These are phyloP conservation scores for Trematomus loennbergii DNA, from an alignment of 2,113 vertebrate species.

Conservation along the genomic window DNA sequence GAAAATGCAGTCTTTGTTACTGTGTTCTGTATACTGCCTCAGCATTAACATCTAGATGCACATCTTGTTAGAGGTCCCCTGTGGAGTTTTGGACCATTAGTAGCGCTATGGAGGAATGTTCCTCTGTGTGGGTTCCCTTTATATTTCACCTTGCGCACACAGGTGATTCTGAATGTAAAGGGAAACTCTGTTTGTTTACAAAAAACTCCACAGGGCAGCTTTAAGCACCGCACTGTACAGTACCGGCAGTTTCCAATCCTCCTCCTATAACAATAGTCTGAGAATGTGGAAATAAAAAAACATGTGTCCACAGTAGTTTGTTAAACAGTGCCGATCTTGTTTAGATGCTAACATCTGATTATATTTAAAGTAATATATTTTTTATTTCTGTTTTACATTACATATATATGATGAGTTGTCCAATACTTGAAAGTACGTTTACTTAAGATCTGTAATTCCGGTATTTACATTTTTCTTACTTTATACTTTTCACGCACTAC, in stretches of 20 bases:
- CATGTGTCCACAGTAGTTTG: neutral
- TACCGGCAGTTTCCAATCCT: neutral
- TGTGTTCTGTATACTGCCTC: neutral
- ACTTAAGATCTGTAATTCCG: neutral
- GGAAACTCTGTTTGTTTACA: neutral
- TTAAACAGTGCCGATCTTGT: neutral
- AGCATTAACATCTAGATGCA: neutral
- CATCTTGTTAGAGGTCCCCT: neutral
- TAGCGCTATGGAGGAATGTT: neutral
- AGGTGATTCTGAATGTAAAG: neutral
- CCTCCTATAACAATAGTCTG: neutral
- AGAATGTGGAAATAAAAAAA: neutral
- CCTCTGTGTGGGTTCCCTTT: neutral
- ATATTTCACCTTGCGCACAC: neutral
- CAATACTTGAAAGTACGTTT: neutral
- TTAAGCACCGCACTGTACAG: neutral
- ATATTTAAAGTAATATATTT: neutral
- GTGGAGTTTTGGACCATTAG: neutral
- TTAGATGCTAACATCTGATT: neutral
- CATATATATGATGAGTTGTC: neutral
- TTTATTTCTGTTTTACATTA: neutral
- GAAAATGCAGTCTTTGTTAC: neutral
- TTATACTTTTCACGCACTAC: neutral
- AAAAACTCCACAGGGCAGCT: neutral
- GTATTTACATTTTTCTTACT: neutral